Evolutionary conservation across 1,140 invertebrate species (phyloP).

Genomic region (Elymnias hypermnestra): DNA sequence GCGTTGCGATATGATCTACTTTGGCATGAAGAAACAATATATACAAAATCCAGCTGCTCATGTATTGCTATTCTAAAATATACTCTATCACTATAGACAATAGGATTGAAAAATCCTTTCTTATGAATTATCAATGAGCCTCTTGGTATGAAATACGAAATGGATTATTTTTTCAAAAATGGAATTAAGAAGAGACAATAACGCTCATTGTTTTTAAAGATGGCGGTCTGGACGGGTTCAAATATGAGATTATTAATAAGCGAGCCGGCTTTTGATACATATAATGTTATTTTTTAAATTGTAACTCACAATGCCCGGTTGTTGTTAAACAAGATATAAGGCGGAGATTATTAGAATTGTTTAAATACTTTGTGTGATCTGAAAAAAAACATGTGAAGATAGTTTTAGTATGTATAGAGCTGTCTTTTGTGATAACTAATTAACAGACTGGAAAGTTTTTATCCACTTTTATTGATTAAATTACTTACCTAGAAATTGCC

Average conservation of each 20-base stretch:
- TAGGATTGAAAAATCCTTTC: constrained; percentile 30
- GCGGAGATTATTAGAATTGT: too few species aligned
- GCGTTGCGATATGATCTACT: constrained; percentile 38
- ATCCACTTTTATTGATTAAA: too few species aligned
- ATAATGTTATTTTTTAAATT: constrained; percentile 39
- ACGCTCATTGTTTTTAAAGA: constrained; percentile 72
- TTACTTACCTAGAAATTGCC: too few species aligned
- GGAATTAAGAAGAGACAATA: constrained; percentile 74
- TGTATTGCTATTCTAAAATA: constrained; percentile 17
- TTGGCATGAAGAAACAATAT: constrained; percentile 36
- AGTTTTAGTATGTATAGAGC: too few species aligned
- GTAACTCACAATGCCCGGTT: too few species aligned
- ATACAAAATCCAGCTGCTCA: constrained; percentile 48
- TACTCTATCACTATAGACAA: constrained; percentile 16
- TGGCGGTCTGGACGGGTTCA: constrained; percentile 54
- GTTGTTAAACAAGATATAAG: too few species aligned
- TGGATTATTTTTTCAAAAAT: constrained; percentile 75
- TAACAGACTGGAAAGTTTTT: too few species aligned
- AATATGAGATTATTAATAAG: constrained; percentile 62
- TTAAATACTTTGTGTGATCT: too few species aligned
- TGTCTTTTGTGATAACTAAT: too few species aligned
- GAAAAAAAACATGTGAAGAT: too few species aligned
- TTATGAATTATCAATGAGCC: constrained; percentile 43
- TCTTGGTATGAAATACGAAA: constrained; percentile 66
- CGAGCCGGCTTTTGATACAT: constrained; percentile 46